Conservation (phyloP, 2,888 invertebrate species). For the Hypolimnas misippus region DNA sequence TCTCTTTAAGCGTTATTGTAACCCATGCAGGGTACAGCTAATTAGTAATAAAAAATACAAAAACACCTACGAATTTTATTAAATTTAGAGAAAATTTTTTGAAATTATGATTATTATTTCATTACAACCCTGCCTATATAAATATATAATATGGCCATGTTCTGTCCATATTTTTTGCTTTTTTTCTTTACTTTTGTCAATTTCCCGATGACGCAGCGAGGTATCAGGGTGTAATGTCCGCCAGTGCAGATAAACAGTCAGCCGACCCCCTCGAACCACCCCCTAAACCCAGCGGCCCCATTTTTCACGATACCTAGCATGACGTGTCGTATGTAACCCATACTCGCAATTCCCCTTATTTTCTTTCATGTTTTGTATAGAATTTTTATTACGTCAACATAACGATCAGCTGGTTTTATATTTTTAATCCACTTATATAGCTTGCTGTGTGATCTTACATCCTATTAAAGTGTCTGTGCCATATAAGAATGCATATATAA, state of each 20-base stretch:
- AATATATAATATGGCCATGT: too few species aligned
- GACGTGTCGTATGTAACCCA: conserved; percentile 54
- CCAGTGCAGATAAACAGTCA: conserved; percentile 73
- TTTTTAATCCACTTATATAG: conserved; percentile 25
- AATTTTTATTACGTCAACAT: conserved; percentile 67
- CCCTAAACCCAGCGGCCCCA: conserved; percentile 55
- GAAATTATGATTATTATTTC: too few species aligned
- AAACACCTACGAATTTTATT: too few species aligned
- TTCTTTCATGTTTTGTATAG: conserved; percentile 62
- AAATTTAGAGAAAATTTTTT: too few species aligned
- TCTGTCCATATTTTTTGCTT: too few species aligned
- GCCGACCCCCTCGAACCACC: conserved; percentile 30
- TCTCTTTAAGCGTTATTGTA: too few species aligned
- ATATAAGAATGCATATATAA: too few species aligned
- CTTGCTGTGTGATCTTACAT: neutral
- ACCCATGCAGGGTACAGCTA: too few species aligned
- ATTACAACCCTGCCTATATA: too few species aligned
- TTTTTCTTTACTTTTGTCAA: too few species aligned
- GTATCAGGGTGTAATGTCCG: conserved; percentile 67
- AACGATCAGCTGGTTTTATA: conserved; percentile 64
- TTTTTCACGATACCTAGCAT: conserved; percentile 70
- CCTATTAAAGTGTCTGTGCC: neutral
- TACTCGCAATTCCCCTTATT: conserved; percentile 51
- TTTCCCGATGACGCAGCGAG: conserved; percentile 72
- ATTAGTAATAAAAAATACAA: too few species aligned